Evolutionary conservation across 2,797 vertebrate species (phyloP), one percentile per base, ranked within the genome.

Genomic region (Phrynocephalus forsythii): DNA sequence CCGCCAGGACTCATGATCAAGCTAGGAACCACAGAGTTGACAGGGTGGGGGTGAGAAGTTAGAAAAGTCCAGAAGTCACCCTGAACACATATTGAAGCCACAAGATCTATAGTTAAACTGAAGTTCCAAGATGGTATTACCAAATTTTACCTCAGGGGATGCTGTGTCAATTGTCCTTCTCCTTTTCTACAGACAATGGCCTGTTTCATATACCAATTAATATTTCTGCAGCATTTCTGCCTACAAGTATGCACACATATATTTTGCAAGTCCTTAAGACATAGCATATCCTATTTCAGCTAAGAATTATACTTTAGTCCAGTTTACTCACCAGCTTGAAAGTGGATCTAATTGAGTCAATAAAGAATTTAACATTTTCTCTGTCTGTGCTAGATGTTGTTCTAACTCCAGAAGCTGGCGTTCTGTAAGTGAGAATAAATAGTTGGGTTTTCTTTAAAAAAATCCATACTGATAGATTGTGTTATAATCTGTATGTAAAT

Each of bases 341-440:
- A 99, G 95, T 6, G 98, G 98, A 94, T 99, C 98, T 91, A 99
- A 95, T 90, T 98, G 98, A 26, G 97, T 98, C 87, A 98, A 96
- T 92, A 99, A 97, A 83, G 98, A 98, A 94, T 98, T 98, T 48
- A 99, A 95, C 98, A 98, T 98, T 95, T 96, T 97, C 92, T 99
- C 98, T 0, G 98, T 99, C 87, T 98, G 98, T 0, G 97, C 97
- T 28, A 99, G 94, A 86, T 98, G 96, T 90, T 97, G 97, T 92
- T 98, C 98, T 90, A 99, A 91, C 92, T 98, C 98, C 76, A 98
- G 97, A 93, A 98, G 95, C 93, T 99, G 98, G 93, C 95, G 98
- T 90, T 99, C 98, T 98, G 94, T 68, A 56, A 76, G 73, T 84
- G 38, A 92, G 22, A 60, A 9, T 60, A 56, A 11, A 85, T n/a